Percentiles rank a stretch among this genome's conserved stretches.
Conservation (phyloP, 2,888 invertebrate genomes). For the Parochlus steinenii region DNA sequence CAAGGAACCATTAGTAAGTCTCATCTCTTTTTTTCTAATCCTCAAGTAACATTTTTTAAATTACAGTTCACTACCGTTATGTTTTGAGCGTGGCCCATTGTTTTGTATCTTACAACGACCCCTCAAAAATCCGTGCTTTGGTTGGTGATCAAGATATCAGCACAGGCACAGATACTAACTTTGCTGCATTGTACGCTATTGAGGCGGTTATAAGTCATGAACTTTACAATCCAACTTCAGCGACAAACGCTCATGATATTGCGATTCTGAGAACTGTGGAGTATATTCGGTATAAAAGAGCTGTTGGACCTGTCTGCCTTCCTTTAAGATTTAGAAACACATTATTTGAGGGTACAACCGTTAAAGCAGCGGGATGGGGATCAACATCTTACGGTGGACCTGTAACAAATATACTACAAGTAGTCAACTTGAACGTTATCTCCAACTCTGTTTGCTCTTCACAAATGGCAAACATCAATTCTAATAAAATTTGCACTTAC, state of each 20-base stretch:
- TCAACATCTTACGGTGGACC: slow-evolving; percentile 32
- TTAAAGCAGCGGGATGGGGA: too few species aligned
- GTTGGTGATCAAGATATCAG: slow-evolving; percentile 36
- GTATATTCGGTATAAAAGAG: slow-evolving; percentile 30
- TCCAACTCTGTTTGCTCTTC: slow-evolving; percentile 25
- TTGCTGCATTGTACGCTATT: slow-evolving; percentile 28
- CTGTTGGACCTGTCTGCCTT: slow-evolving; percentile 42
- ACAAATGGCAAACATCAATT: slow-evolving; percentile 17
- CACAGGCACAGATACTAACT: slow-evolving; percentile 17
- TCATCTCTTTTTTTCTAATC: too few species aligned
- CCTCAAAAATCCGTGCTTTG: slow-evolving; percentile 24
- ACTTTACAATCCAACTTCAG: slow-evolving; percentile 9
- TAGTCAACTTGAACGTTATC: slow-evolving; percentile 31
- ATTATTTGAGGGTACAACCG: too few species aligned
- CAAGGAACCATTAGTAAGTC: slow-evolving; percentile 34
- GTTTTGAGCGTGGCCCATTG: slow-evolving; percentile 38
- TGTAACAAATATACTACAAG: slow-evolving; percentile 31
- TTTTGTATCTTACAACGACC: slow-evolving; percentile 15
- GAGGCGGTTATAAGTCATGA: slow-evolving; percentile 30
- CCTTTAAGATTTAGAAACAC: slow-evolving; percentile 30
- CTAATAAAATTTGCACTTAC: slow-evolving; percentile 28
- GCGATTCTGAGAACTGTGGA: slow-evolving; percentile 30
- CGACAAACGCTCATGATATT: slow-evolving; percentile 32
- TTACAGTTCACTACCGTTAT: slow-evolving; percentile 18
- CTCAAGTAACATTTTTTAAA: too few species aligned